phyloP scores from a whole-genome alignment of 2,797 vertebrate genomes.

The Stomatorhinus walkeri region DNA sequence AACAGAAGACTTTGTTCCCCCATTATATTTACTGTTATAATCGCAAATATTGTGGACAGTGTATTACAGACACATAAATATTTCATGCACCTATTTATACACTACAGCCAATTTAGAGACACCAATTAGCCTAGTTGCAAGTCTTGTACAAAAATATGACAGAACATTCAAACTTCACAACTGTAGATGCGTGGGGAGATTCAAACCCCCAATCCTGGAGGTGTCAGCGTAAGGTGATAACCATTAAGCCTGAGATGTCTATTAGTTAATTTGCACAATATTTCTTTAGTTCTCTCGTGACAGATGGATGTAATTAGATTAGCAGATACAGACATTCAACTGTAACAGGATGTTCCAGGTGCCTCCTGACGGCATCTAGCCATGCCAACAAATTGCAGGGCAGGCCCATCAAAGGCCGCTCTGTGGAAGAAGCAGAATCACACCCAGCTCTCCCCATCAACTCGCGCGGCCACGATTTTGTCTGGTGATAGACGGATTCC shows the following conservation, averaged over 20 bases:
- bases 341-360: background rate
- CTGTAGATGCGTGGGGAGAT: background rate
- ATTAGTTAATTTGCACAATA: background rate
- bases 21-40: background rate
- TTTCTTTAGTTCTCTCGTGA: background rate
- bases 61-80: background rate
- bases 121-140: background rate
- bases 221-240: background rate
- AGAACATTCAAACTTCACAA: background rate
- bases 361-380: background rate
- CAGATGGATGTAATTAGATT: background rate
- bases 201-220: background rate
- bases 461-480: background rate
- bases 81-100: background rate
- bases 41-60: background rate
- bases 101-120: background rate
- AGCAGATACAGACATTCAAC: background rate
- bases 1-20: background rate
- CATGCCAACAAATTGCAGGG: background rate
- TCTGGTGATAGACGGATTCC: background rate
- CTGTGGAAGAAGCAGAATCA: background rate
- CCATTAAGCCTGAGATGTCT: background rate
- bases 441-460: background rate
- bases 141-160: background rate
- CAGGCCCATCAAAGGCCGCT: background rate